Evolutionary conservation across 2,797 vertebrate species (phyloP).

Genomic region (Hapalemur alaotrensis): DNA sequence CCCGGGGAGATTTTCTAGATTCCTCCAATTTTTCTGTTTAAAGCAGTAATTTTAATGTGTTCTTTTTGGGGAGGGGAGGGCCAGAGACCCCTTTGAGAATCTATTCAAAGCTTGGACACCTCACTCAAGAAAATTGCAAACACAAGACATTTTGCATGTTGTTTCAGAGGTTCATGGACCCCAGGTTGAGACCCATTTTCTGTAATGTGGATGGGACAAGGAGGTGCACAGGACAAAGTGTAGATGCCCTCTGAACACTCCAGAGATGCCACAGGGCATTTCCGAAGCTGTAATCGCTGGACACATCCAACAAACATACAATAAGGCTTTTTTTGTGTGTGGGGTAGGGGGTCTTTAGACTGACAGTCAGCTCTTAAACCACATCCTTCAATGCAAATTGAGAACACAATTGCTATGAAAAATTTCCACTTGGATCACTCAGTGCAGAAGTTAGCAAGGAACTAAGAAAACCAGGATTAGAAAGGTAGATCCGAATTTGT

Average conservation of each 20-base stretch:
- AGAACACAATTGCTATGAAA: slow-evolving; percentile 33
- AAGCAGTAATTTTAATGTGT: not conserved
- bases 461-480: not conserved
- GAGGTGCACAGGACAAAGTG: not conserved
- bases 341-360: not conserved
- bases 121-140: not conserved
- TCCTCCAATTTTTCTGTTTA: not conserved
- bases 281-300: too few species aligned
- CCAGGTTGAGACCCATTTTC: not conserved
- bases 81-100: not conserved
- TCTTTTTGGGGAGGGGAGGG: not conserved
- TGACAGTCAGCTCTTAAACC: not conserved
- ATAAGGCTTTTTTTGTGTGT: not conserved
- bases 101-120: not conserved
- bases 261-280: not conserved
- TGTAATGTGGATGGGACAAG: not conserved
- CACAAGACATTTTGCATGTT: not conserved
- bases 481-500: not conserved
- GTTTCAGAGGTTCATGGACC: not conserved
- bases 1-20: slow-evolving; percentile 8
- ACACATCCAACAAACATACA: not conserved
- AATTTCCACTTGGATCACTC: slow-evolving; percentile 29
- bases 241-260: not conserved
- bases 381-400: slow-evolving; percentile 18
- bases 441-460: not conserved